A percentile compares a stretch with the other conserved stretches of the same genome.
Conservation (phyloP, 1,140 invertebrate species). For the Phortica variegata region DNA sequence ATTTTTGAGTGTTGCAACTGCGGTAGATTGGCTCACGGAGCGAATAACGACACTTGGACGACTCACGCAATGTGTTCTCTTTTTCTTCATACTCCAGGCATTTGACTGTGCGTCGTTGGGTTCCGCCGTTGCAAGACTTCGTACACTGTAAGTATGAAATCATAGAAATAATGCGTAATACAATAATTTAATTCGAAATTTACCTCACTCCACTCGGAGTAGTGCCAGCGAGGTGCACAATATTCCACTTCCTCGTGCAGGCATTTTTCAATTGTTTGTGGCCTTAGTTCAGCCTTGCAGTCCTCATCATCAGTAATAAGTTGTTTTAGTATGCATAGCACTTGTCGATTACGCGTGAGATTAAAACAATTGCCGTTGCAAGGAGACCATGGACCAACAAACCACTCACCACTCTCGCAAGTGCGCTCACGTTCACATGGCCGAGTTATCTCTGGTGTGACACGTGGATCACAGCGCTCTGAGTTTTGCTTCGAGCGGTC, state of each 20-base stretch:
- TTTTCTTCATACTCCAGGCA: conserved; percentile 62
- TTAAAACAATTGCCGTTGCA: conserved; percentile 59
- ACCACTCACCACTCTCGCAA: conserved; percentile 69
- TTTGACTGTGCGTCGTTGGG: conserved; percentile 63
- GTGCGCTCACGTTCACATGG: conserved; percentile 64
- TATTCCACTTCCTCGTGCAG: conserved; percentile 57
- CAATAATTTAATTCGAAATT: neutral
- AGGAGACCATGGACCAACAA: conserved; percentile 67
- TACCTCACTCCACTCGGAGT: conserved; percentile 66
- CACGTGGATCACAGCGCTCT: conserved; percentile 62
- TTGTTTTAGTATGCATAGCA: conserved; percentile 60
- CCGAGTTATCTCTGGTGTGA: conserved; percentile 62
- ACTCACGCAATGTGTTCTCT: conserved; percentile 46
- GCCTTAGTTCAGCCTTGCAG: conserved; percentile 45
- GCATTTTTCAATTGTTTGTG: conserved; percentile 45
- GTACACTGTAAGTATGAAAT: conserved; percentile 57
- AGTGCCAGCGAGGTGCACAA: conserved; percentile 65
- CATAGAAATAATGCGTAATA: too few relatives aligned
- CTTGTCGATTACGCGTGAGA: conserved; percentile 55
- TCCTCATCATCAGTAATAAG: conserved; percentile 54
- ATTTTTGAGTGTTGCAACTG: conserved; percentile 65
- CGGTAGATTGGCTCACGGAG: conserved; percentile 61
- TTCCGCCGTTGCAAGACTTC: conserved; percentile 63
- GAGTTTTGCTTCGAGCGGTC: conserved; percentile 56
- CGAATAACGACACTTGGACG: conserved; percentile 60